Base-by-base conservation (phyloP, 1,140 invertebrate genomes). In the Paracyclopina nana region DNA sequence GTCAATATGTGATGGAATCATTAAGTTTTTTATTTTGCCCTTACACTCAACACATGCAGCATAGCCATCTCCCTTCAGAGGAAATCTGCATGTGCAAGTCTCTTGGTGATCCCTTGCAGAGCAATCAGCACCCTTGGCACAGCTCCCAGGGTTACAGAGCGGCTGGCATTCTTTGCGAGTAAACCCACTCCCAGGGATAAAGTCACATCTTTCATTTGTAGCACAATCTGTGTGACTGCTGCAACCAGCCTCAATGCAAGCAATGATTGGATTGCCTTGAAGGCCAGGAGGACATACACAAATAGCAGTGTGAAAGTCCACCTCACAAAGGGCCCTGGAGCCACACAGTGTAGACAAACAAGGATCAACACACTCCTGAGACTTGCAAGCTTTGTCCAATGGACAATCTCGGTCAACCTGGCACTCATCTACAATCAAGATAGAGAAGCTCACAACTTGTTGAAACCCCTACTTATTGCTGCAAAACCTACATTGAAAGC, bases 201-300 rank as follows among this genome's bases (percentile, higher is more conserved):
- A 68, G 58, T 90, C 82, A 60, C 84, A 90, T 22, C 79, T 73
- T 63, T 88, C 82, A 52, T 82, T 73, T 60, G 80, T 75, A 6
- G 80, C 78, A 58, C 86, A 91, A 56, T 90, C 84, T 59, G 86
- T 82, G 59, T 90, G 84, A 58, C 83, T 83, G 56, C 81, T 79
- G 58, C 86, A 90, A 26, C 78, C 72, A 2, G 79, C 79, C 8
- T 76, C 73, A 28, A 86, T 77, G 60, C 83, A 87, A 14, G 79
- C 74, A 1, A 80, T 63, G 41, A 74, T 70, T 3, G 83, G 77
- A 62, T 85, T 75, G 20, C 84, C 84, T 63, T 87, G 82, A 4
- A 79, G 83, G 28, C 83, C 83, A 11, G 71, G 55, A 3, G 83
- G 84, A 65, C 85, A 90, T 42, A 72, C 72, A 59, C 86, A 91